Conservation (phyloP, 2,888 invertebrate genomes). For the Aphidoletes aphidimyza region DNA sequence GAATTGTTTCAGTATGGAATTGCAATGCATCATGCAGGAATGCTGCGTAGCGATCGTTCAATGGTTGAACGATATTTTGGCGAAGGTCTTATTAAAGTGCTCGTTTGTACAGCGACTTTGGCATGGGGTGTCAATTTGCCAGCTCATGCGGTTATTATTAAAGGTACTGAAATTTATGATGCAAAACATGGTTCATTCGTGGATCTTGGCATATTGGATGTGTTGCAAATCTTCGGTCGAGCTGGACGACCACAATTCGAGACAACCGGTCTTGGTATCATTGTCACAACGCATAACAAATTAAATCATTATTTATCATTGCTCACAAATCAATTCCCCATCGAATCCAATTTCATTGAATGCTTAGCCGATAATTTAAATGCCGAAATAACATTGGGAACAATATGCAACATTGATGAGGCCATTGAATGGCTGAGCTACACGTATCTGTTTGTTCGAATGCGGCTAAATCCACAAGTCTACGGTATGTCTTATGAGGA, state of each 20-base stretch:
- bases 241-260: constrained; percentile 99
- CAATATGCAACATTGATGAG: constrained; percentile 93
- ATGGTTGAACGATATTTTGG: constrained; percentile 91
- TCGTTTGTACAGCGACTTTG: constrained; percentile 96
- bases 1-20: constrained; percentile 83
- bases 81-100: constrained; percentile 85
- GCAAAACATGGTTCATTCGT: constrained; percentile 93
- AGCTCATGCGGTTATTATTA: constrained; percentile 91
- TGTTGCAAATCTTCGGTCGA: constrained; percentile 97
- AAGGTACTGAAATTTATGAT: constrained; percentile 92
- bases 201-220: constrained; percentile 96
- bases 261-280: constrained; percentile 91
- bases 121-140: constrained; percentile 99
- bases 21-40: constrained; percentile 96
- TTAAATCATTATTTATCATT: constrained; percentile 92
- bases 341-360: constrained; percentile 95
- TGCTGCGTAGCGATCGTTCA: constrained; percentile 87
- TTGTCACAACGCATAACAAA: constrained; percentile 93
- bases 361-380: constrained; percentile 95
- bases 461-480: constrained; percentile 89
- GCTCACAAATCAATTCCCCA: constrained; percentile 96
- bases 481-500: constrained; percentile 74
- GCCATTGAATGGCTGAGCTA: constrained; percentile 98
- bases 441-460: constrained; percentile 94
- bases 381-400: constrained; percentile 97